A percentile compares a stretch with the other conserved stretches of the same genome.
These are phyloP conservation scores for Caerostris darwini DNA, from an alignment of 1,140 invertebrate genomes.

Conservation along the genomic window DNA sequence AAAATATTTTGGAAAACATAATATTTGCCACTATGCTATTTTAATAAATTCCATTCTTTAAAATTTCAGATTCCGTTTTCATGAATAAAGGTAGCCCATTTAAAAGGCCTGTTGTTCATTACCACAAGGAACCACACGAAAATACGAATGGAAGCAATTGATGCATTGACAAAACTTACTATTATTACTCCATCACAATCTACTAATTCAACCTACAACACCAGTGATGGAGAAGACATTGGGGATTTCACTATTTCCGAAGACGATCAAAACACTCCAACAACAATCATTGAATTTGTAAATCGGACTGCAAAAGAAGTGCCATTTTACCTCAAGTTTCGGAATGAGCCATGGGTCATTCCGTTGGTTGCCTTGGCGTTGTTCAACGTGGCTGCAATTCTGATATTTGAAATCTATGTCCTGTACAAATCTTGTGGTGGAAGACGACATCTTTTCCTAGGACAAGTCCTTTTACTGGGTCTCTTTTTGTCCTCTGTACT, in stretches of 20 bases:
- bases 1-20: too few species aligned
- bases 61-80: not conserved
- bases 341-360: conserved; percentile 90
- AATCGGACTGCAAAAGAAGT: conserved; percentile 6
- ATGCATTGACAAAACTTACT: not conserved
- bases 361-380: conserved; percentile 90
- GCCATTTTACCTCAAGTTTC: conserved; percentile 73
- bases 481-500: conserved; percentile 91
- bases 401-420: conserved; percentile 93
- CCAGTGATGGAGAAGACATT: not conserved
- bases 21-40: too few species aligned
- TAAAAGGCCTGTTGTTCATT: not conserved
- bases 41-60: too few species aligned
- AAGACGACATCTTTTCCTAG: conserved; percentile 93
- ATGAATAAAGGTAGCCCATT: not conserved
- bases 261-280: not conserved
- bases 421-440: conserved; percentile 89
- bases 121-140: not conserved
- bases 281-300: not conserved
- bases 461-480: conserved; percentile 93
- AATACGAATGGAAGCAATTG: not conserved
- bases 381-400: conserved; percentile 90
- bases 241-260: not conserved
- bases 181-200: not conserved
- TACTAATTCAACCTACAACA: not conserved